A percentile compares a stretch with the other conserved stretches of the same genome.
These are phyloP conservation scores for Phortica magna DNA, from an alignment of 2,888 invertebrate species.

Conservation along the genomic window DNA sequence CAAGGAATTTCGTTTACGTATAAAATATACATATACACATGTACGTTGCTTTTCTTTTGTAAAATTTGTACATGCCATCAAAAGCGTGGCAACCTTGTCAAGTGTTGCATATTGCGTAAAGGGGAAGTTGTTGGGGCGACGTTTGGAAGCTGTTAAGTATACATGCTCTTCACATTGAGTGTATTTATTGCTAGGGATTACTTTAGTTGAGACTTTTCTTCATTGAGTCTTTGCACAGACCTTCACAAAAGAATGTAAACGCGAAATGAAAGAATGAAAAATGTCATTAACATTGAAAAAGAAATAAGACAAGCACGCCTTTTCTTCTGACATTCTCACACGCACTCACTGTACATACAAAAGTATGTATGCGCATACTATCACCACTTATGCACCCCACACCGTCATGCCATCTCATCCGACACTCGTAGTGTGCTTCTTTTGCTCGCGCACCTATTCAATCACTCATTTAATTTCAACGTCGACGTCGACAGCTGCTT, in stretches of 20 bases:
- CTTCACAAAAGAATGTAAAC: constrained; percentile 46
- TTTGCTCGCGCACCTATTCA: neutral
- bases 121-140: constrained; percentile 4
- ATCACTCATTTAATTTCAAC: neutral
- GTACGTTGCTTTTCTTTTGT: constrained; percentile 48
- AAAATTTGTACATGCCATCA: neutral
- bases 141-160: too few species aligned
- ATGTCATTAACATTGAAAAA: constrained; percentile 64
- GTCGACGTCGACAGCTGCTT: constrained; percentile 21
- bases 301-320: too few species aligned
- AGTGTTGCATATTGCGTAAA: constrained; percentile 29
- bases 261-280: constrained; percentile 36
- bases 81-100: constrained; percentile 54
- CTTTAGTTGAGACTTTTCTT: neutral
- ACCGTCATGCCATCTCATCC: constrained; percentile 1
- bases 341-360: neutral
- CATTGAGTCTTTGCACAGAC: constrained; percentile 33
- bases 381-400: neutral
- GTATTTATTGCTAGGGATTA: neutral
- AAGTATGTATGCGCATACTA: too few species aligned
- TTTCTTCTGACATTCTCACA: neutral
- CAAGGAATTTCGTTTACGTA: neutral
- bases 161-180: too few species aligned
- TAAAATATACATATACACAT: neutral
- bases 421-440: constrained; percentile 38